Evolutionary conservation across 2,113 vertebrate genomes (phyloP), one percentile per base, ranked within the genome.

Genomic region (Gymnorhina tibicen): DNA sequence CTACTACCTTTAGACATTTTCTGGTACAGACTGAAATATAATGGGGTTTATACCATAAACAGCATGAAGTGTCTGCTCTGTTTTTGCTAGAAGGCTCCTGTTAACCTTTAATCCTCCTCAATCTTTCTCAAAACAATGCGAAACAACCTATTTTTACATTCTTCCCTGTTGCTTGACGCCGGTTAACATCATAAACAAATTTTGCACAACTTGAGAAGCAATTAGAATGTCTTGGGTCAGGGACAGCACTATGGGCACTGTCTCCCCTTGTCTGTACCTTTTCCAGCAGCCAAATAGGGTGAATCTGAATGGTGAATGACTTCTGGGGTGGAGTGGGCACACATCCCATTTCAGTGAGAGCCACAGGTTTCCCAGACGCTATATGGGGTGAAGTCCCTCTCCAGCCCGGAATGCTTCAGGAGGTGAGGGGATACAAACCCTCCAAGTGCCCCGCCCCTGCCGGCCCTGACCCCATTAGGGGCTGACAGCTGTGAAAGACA

Each of bases 401-500:
- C 18, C 19, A 52, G 59, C 28, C 66, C 35, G 52, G 41, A 41
- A 50, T 4, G 14, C 74, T 92, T 73, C 64, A 60, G 30, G 60
- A 91, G 63, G 24, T 41, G 58, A 92, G 92, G 74, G 59, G 91
- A 91, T 64, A 12, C 60, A 81, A 95, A 96, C 41, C 26, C 27
- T 37, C 22, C 2, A 24, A 89, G n/a, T 22, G 35, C 49, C 33
- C 35, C 21, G 49, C 64, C 64, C 46, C 35, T 41, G 42, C 32
- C 5, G 2, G 72, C 68, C 89, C 95, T 89, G 96, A 95, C 86
- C 83, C 87, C 82, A 67, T 92, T 90, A 93, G 72, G 72, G 53
- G 21, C 66, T 97, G 92, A 97, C 98, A 98, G 97, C 98, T 98
- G 98, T 97, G 76, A 98, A 98, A 98, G 96, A 95, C 97, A 98